Evolutionary conservation across 2,113 vertebrate genomes (phyloP).

Genomic region (Cyrtonyx montezumae): DNA sequence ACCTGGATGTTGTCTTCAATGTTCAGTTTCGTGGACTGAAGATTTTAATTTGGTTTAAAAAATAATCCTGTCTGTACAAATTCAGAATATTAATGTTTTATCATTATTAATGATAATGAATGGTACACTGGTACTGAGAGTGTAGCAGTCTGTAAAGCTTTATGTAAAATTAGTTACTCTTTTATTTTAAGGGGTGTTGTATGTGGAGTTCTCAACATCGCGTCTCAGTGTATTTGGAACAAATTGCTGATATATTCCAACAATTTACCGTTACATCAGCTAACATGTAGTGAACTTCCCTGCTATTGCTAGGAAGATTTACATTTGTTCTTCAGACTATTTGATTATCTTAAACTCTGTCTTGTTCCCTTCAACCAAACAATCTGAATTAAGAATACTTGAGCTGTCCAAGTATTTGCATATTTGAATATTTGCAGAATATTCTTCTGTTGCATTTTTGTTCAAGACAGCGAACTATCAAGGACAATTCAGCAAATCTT

Average conservation of each 20-base stretch:
- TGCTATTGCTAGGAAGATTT: neutral
- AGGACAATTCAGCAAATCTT: constrained; percentile 15
- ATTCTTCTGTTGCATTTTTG: neutral
- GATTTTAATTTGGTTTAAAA: neutral
- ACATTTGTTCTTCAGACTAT: neutral
- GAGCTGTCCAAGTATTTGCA: neutral
- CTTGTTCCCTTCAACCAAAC: neutral
- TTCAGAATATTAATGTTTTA: neutral
- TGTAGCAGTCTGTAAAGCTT: neutral
- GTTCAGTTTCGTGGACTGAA: neutral
- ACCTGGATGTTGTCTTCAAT: neutral
- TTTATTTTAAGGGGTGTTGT: neutral
- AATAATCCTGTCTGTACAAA: neutral
- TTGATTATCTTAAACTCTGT: neutral
- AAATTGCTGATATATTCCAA: neutral
- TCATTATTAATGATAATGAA: neutral
- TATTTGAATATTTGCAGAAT: neutral
- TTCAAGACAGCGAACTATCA: neutral
- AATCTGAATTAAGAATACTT: neutral
- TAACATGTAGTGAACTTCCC: rapidly evolving
- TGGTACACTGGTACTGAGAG: neutral
- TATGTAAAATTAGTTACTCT: neutral
- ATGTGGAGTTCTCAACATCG: neutral
- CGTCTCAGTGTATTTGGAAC: neutral
- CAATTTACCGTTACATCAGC: neutral